Evolutionary conservation across 2,888 invertebrate genomes (phyloP).

Genomic region (Helicoverpa assulta): DNA sequence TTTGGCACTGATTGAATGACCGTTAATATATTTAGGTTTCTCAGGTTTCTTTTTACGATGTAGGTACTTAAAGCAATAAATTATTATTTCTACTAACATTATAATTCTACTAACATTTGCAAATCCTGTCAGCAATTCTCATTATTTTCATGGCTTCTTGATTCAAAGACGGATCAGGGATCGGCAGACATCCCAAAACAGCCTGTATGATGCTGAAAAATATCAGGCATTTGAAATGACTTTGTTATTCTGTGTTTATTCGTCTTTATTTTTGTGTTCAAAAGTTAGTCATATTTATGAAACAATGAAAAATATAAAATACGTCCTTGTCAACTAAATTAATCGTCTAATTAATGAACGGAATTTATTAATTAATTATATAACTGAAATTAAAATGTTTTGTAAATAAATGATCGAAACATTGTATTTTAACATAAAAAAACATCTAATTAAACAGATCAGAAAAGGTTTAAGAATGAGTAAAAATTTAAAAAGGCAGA

Average conservation of each 20-base stretch:
- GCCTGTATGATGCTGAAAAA: constrained; percentile 93
- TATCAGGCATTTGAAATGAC: background rate
- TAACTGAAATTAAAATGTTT: background rate
- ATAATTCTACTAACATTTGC: constrained; percentile 92
- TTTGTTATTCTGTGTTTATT: background rate
- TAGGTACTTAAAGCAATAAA: background rate
- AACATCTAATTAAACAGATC: background rate
- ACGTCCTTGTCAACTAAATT: constrained; percentile 29
- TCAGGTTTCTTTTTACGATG: background rate
- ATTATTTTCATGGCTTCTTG: constrained; percentile 93
- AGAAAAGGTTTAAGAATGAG: too few species aligned
- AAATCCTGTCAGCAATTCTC: constrained; percentile 92
- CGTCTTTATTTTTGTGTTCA: background rate
- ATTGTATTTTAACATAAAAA: too few species aligned
- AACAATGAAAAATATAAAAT: constrained; percentile 24
- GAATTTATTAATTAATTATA: constrained; percentile 3
- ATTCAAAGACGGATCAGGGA: constrained; percentile 92
- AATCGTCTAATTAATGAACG: constrained; percentile 4
- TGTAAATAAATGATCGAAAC: too few species aligned
- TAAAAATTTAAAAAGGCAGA: too few species aligned
- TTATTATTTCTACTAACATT: constrained; percentile 92
- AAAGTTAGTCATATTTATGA: background rate
- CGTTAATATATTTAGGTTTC: background rate
- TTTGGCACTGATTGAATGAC: constrained; percentile 1
- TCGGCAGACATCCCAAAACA: constrained; percentile 92